Evolutionary conservation across 2,888 invertebrate species (phyloP).

Genomic region (Eledone cirrhosa): DNA sequence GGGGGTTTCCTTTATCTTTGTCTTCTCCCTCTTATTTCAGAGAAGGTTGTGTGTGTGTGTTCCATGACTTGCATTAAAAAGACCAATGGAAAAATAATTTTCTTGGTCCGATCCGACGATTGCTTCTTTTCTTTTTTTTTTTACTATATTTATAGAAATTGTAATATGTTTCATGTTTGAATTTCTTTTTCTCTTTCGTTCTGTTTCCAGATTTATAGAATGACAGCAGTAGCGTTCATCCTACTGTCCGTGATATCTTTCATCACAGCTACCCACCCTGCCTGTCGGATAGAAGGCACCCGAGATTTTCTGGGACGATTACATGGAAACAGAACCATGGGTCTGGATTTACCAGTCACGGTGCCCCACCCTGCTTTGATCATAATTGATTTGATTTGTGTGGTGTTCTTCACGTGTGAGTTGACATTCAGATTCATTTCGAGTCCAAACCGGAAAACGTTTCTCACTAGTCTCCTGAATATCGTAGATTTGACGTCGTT

Average conservation of each 20-base stretch:
- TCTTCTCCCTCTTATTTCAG: too few species aligned
- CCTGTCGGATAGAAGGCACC: constrained; percentile 3
- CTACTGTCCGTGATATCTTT: constrained; percentile 44
- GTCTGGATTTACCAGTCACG: background rate
- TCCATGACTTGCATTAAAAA: too few species aligned
- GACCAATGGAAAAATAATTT: too few species aligned
- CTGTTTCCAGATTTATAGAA: constrained; percentile 41
- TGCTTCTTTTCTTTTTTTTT: too few species aligned
- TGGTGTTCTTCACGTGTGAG: constrained; percentile 56
- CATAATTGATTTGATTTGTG: constrained; percentile 46
- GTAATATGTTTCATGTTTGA: background rate
- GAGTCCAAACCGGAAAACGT: constrained; percentile 41
- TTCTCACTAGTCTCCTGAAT: constrained; percentile 41
- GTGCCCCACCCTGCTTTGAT: constrained; percentile 38
- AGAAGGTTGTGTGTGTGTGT: too few species aligned
- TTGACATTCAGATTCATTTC: constrained; percentile 46
- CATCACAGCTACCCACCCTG: constrained; percentile 35
- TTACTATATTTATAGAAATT: too few species aligned
- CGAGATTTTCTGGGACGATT: background rate
- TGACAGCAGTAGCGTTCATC: constrained; percentile 41
- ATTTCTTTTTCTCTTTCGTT: constrained; percentile 15
- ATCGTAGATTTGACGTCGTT: constrained; percentile 46
- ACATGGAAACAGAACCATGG: background rate
- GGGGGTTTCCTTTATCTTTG: too few species aligned
- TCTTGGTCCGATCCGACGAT: too few species aligned